phyloP scores from a whole-genome alignment of 2,113 vertebrate species.

The Oenanthe melanoleuca region DNA sequence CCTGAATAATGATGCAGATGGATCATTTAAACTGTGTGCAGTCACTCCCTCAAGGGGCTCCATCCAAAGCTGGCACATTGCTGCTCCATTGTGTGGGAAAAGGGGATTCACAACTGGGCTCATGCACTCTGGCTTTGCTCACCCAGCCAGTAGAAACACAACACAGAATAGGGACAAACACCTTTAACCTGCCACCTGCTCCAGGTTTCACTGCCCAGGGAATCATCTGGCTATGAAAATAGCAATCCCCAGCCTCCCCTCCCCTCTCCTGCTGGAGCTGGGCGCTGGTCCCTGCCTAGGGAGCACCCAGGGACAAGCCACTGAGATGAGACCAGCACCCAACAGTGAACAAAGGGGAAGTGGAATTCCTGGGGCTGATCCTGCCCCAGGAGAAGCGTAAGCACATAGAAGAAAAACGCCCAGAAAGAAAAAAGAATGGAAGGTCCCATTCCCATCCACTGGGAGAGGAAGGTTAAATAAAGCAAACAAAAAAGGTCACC shows the following conservation, averaged over 20 bases:
- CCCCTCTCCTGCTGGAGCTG: background rate
- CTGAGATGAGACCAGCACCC: background rate
- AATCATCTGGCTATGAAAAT: background rate
- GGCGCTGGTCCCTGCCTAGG: background rate
- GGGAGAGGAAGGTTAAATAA: conserved; percentile 51
- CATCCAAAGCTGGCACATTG: background rate
- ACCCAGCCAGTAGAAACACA: background rate
- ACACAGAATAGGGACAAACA: background rate
- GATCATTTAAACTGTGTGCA: background rate
- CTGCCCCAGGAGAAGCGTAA: background rate
- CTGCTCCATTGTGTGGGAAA: background rate
- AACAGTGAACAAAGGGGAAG: background rate
- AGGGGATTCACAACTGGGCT: background rate
- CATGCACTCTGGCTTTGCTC: background rate
- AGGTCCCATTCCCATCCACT: background rate
- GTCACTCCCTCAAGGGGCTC: background rate
- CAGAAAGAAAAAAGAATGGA: background rate
- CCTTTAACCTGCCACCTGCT: background rate
- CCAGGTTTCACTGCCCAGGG: background rate
- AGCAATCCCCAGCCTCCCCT: accelerated
- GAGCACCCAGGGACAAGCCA: background rate
- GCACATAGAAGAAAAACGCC: background rate
- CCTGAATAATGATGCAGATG: background rate
- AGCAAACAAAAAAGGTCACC: conserved; percentile 35
- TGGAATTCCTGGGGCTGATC: background rate